These are phyloP conservation scores for Drosophila saltans DNA, from an alignment of 1,140 invertebrate genomes.

Conservation along the genomic window DNA sequence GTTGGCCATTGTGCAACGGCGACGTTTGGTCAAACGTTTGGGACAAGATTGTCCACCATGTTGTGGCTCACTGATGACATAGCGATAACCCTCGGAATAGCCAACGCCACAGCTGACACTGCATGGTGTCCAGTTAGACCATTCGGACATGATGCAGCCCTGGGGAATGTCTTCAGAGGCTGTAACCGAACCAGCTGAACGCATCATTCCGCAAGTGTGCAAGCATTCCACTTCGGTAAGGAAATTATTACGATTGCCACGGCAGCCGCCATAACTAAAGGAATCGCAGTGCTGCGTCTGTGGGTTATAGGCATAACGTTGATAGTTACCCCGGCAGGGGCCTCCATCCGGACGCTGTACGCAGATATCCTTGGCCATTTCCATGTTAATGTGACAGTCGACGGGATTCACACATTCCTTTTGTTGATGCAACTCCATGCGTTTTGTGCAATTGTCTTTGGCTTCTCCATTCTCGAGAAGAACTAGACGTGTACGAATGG, in stretches of 20 bases:
- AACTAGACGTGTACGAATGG: conserved; percentile 88
- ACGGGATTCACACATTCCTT: conserved; percentile 86
- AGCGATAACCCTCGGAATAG: conserved; percentile 65
- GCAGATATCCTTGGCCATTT: conserved; percentile 92
- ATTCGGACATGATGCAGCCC: conserved; percentile 88
- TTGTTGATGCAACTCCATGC: conserved; percentile 87
- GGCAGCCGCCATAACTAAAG: conserved; percentile 95
- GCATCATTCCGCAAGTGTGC: conserved; percentile 85
- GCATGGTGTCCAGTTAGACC: conserved; percentile 90
- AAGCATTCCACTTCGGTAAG: conserved; percentile 90
- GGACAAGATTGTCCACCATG: conserved; percentile 90
- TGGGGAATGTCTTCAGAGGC: conserved; percentile 61
- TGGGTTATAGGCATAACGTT: conserved; percentile 92
- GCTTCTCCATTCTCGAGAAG: conserved; percentile 86
- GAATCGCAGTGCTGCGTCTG: conserved; percentile 89
- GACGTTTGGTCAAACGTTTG: conserved; percentile 84
- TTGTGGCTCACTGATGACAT: conserved; percentile 85
- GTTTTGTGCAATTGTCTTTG: conserved; percentile 85
- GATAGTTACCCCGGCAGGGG: conserved; percentile 92
- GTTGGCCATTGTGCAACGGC: conserved; percentile 82
- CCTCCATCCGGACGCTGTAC: conserved; percentile 89
- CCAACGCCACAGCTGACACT: conserved; percentile 86
- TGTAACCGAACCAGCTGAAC: not conserved
- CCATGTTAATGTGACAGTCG: conserved; percentile 89
- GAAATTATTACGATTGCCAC: conserved; percentile 96